Base-by-base conservation (phyloP, 2,888 invertebrate species). In the Apoderus coryli region DNA sequence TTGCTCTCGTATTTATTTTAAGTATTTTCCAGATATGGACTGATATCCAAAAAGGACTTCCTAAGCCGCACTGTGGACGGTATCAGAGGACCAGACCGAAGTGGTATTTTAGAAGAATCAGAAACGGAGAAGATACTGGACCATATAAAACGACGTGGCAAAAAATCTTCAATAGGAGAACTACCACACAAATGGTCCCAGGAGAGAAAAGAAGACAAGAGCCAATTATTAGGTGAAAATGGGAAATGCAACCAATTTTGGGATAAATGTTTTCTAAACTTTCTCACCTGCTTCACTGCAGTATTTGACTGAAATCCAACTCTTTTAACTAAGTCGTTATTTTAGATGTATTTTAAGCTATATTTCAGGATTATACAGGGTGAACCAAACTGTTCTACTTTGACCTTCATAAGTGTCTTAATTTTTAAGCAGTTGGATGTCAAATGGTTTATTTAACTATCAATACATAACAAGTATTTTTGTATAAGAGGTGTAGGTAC, bases 21-120 rank as follows among this genome's bases (percentile, higher is more conserved):
- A 19, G 6, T 7, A 19, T 19, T 68, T 39, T 72, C 72, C 10
- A 63, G 78, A 5, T 79, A 77, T 45, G 62, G 77, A 36, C 54
- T 76, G 27, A 70, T 82, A 64, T 60, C 63, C 7, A 67, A 71
- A 6, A 66, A 64, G 28, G 74, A 76, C 38, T 70, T 81, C 47
- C 52, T 63, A 29, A 40, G 44, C 14, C 44, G 49, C 14, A 48
- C 43, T 2, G 31, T 55, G 3, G 51, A 54, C 10, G 48, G 49
- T 2, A 44, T 52, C 9, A 50, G 49, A 39, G 56, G 55, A 3
- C 64, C 64, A 3, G 64, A 65, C 48, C 53, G 58, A 5, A 66
- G 66, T 25, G 65, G 65, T 2, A 56, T 72, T 22, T 51, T 72
- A 10, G 58, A 62, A 22, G 61, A 63, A 36, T 57, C 59, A 16